Percentiles rank a stretch among this genome's conserved stretches.
phyloP scores from a whole-genome alignment of 2,888 invertebrate species.

The Nymphalis urticae region DNA sequence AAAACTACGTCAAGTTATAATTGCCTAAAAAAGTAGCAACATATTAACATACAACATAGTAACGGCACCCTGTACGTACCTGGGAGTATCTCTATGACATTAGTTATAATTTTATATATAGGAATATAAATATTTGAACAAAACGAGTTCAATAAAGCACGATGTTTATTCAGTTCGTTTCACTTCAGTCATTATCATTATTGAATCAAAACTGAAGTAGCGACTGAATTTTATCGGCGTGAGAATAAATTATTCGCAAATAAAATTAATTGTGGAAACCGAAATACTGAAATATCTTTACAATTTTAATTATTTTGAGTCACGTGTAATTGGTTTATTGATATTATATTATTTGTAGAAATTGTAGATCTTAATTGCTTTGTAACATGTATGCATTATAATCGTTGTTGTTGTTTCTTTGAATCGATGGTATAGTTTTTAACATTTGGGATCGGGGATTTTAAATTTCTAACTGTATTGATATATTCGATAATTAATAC shows the following conservation, averaged over 20 bases:
- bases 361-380: background rate
- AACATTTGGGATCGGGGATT: too few species aligned
- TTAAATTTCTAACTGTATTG: too few species aligned
- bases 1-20: too few species aligned
- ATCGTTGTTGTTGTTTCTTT: too few species aligned
- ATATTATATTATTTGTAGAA: background rate
- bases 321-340: constrained; percentile 3
- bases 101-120: too few species aligned
- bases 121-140: background rate
- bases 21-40: too few species aligned
- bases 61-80: too few species aligned
- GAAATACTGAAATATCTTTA: constrained; percentile 6
- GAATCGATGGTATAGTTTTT: too few species aligned
- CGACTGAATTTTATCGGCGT: constrained; percentile 9
- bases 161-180: background rate
- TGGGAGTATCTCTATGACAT: too few species aligned
- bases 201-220: constrained; percentile 13
- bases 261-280: constrained; percentile 5
- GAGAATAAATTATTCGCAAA: constrained; percentile 8
- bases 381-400: too few species aligned
- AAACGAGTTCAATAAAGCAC: background rate
- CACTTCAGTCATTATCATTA: constrained; percentile 7
- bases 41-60: too few species aligned
- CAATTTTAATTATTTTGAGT: constrained; percentile 4
- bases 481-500: too few species aligned